A percentile compares a stretch with the other conserved stretches of the same genome.
phyloP scores from a whole-genome alignment of 2,888 invertebrate genomes.

The Idaea biselata region DNA sequence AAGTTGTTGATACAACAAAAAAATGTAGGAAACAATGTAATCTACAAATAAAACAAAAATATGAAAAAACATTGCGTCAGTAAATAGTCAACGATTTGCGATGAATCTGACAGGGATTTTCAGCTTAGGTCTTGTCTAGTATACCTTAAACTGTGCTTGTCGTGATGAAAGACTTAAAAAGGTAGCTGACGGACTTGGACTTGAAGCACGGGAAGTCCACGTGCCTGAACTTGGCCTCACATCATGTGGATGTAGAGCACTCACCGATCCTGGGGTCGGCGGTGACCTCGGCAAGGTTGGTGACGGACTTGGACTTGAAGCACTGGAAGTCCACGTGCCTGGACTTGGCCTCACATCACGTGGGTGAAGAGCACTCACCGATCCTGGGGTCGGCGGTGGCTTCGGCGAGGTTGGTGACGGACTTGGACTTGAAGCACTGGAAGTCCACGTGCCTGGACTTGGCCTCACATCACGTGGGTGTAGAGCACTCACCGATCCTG shows the following conservation, averaged over 20 bases:
- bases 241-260: too few species aligned
- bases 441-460: constrained; percentile 99
- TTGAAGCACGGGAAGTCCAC: constrained; percentile 99
- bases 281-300: constrained; percentile 97
- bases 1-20: too few species aligned
- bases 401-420: constrained; percentile 97
- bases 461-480: too few species aligned
- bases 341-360: constrained; percentile 99
- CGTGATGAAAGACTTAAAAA: too few species aligned
- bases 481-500: constrained; percentile 71
- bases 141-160: too few species aligned
- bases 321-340: constrained; percentile 99
- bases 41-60: too few species aligned
- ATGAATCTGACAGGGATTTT: too few species aligned
- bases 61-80: too few species aligned
- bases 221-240: constrained; percentile 98
- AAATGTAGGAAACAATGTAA: too few species aligned
- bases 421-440: constrained; percentile 98
- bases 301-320: constrained; percentile 98
- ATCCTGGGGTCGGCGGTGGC: constrained; percentile 94
- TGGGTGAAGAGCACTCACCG: too few species aligned
- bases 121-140: too few species aligned
- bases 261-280: constrained; percentile 88
- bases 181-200: constrained; percentile 97
- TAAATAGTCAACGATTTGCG: too few species aligned